A percentile compares a stretch with the other conserved stretches of the same genome.
These are phyloP conservation scores for Euphydryas editha DNA, from an alignment of 2,888 invertebrate genomes.

Conservation along the genomic window DNA sequence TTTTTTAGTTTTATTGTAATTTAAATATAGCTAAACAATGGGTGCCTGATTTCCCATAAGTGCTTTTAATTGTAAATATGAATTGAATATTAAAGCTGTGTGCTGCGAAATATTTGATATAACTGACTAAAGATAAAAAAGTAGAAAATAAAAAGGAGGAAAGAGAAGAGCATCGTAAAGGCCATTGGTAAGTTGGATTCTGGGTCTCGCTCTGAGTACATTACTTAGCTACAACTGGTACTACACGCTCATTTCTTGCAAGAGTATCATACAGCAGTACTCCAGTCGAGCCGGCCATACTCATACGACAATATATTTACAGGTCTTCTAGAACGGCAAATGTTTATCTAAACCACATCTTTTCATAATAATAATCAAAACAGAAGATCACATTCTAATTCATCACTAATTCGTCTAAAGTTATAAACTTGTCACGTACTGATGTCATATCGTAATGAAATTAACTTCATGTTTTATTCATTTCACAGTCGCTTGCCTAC, in stretches of 20 bases:
- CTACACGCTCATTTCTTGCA: too few species aligned
- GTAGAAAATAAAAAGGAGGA: too few species aligned
- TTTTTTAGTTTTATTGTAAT: not conserved
- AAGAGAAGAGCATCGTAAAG: too few species aligned
- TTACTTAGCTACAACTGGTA: too few species aligned
- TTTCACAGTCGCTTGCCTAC: constrained; percentile 38
- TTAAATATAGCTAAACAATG: not conserved
- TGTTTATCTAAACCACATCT: not conserved
- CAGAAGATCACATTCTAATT: not conserved
- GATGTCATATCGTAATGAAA: constrained; percentile 41
- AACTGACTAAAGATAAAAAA: too few species aligned
- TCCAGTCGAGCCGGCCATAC: too few species aligned
- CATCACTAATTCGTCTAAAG: constrained; percentile 1
- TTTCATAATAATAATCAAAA: not conserved
- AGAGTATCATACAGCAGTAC: too few species aligned
- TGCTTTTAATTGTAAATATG: not conserved
- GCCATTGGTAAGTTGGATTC: too few species aligned
- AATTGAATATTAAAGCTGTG: too few species aligned
- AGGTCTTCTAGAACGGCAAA: not conserved
- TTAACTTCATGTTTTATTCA: constrained; percentile 46
- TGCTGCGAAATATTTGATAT: too few species aligned
- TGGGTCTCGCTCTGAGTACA: too few species aligned
- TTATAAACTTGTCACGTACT: constrained; percentile 31
- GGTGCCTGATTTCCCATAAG: not conserved
- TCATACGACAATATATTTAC: not conserved